phyloP scores from a whole-genome alignment of 2,113 vertebrate species.

The Psophia crepitans region DNA sequence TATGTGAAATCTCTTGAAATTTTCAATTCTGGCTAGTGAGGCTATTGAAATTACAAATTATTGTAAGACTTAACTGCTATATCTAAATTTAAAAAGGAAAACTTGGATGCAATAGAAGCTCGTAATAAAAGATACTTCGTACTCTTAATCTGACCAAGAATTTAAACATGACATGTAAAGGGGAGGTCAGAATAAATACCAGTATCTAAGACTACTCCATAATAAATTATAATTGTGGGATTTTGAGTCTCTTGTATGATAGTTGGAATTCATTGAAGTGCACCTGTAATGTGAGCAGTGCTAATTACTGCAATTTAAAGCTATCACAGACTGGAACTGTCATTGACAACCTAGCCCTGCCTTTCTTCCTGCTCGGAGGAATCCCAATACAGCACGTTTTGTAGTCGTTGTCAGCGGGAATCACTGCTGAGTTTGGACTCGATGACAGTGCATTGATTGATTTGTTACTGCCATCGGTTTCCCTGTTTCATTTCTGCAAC shows the following conservation, averaged over 20 bases:
- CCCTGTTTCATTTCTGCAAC: slow-evolving; percentile 8
- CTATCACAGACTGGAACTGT: not conserved
- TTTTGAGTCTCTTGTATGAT: not conserved
- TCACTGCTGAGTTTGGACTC: not conserved
- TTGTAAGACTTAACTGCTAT: not conserved
- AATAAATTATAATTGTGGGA: not conserved
- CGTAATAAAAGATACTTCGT: not conserved
- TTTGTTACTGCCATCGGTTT: not conserved
- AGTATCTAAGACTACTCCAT: not conserved
- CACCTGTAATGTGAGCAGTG: not conserved
- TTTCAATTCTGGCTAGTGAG: not conserved
- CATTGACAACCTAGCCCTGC: not conserved
- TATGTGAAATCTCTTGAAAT: not conserved
- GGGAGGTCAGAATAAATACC: not conserved
- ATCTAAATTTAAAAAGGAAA: not conserved
- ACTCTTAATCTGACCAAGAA: not conserved
- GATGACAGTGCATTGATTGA: not conserved
- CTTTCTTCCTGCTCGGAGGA: not conserved
- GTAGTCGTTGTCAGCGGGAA: not conserved
- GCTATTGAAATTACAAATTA: not conserved
- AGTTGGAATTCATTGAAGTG: not conserved
- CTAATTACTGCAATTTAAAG: not conserved
- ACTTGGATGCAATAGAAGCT: not conserved
- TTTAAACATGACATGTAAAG: not conserved
- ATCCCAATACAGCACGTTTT: not conserved